A percentile compares a stretch with the other conserved stretches of the same genome.
phyloP scores from a whole-genome alignment of 2,888 invertebrate species.

The Acronicta aceris region DNA sequence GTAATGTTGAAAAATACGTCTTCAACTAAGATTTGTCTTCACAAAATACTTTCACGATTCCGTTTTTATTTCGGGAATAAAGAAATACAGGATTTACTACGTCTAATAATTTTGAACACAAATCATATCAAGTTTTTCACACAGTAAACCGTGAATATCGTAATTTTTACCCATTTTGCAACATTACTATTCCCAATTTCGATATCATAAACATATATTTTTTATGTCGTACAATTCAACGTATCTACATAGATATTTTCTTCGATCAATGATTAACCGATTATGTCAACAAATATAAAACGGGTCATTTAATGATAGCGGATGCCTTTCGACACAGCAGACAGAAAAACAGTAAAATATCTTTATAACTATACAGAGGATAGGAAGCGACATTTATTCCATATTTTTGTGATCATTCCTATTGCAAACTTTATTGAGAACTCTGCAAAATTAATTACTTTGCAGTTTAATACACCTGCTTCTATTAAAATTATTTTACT shows the following conservation, averaged over 20 bases:
- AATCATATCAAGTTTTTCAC: no score
- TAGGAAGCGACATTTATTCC: no score
- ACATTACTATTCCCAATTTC: slow-evolving; percentile 28
- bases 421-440: neutral
- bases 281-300: slow-evolving; percentile 33
- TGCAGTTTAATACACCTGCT: neutral
- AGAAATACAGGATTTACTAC: no score
- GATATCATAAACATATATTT: slow-evolving; percentile 49
- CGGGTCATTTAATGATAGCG: slow-evolving; percentile 18
- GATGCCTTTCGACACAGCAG: slow-evolving; percentile 10
- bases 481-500: slow-evolving; percentile 13
- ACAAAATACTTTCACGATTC: no score
- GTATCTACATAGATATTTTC: slow-evolving; percentile 52
- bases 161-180: slow-evolving; percentile 16
- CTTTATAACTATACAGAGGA: no score
- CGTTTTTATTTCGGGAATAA: no score
- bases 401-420: no score
- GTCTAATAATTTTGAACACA: no score
- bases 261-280: slow-evolving; percentile 39
- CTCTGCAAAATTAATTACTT: slow-evolving; percentile 2
- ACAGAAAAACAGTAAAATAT: slow-evolving; percentile 20
- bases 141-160: no score
- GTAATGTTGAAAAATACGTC: slow-evolving; percentile 44
- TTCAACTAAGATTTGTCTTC: neutral
- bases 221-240: slow-evolving; percentile 49